Base-by-base conservation (phyloP, 2,888 invertebrate species). In the Galerucella nymphaeae region DNA sequence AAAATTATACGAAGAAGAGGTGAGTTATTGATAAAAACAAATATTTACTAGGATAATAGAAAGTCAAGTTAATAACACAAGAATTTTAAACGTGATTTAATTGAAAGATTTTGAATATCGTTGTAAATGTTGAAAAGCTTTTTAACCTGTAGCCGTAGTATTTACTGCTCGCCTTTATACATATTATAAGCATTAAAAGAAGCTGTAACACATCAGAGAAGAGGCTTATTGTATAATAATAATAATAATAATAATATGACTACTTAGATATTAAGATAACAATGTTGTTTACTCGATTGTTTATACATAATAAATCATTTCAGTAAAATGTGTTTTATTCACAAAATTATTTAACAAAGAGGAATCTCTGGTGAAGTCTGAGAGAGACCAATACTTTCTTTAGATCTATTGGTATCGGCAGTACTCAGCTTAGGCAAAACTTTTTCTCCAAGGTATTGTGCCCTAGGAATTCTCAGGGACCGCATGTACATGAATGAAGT, bases 171-270 rank as follows among this genome's bases (percentile, higher is more conserved):
- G 82, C 82, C 79, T 81, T 79, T 73, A 75, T 76, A 75, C 75
- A 70, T 70, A 70, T 70, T 70, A 70, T 70, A 75, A 78, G 79
- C 79, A 78, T 78, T 76, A 76, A 73, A 75, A 78, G 79, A 83
- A 83, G 82, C 80, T 81, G 81, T 83, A 83, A 80, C 82, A 84
- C 82, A 62, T 62, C 81, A 79, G 80, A 80, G 81, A 77, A 79
- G 83, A 62, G 42, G 61, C 83, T 84, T 83, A 82, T 76, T 82
- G 81, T 83, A 81, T 79, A 75, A 80, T 79, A 80, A 70, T 53
- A 41, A 58, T 58, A 67, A 67, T 30, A 62, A n/a, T n/a, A n/a
- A n/a, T n/a, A n/a, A 74, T 71, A 77, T 70, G 70, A 70, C 63
- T 70, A 38, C 62, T 75, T 81, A 81, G 70, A 64, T 63, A 57